Evolutionary conservation across 2,888 invertebrate species (phyloP).

Genomic region (Bombyx huttoni): DNA sequence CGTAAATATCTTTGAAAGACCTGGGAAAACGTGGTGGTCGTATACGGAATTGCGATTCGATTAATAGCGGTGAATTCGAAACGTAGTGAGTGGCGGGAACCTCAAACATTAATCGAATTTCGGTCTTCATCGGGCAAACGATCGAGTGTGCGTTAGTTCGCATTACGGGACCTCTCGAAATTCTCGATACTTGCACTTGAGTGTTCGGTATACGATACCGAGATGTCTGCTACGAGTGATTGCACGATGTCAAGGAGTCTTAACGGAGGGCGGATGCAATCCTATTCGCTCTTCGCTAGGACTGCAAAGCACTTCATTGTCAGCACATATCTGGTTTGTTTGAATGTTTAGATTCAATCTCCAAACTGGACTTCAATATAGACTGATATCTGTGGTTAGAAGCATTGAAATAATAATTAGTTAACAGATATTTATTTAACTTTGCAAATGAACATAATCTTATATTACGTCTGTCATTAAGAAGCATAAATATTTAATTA

Average conservation of each 20-base stretch:
- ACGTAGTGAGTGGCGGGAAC: constrained; percentile 37
- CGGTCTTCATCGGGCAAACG: constrained; percentile 43
- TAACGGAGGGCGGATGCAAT: constrained; percentile 26
- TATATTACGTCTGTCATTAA: too few species aligned
- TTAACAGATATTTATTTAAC: too few species aligned
- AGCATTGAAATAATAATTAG: too few species aligned
- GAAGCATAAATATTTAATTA: too few species aligned
- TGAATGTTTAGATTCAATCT: constrained; percentile 2
- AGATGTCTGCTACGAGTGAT: constrained; percentile 51
- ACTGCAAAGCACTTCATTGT: constrained; percentile 19
- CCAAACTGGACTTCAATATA: background rate
- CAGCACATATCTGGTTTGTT: constrained; percentile 13
- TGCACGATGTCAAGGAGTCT: constrained; percentile 43
- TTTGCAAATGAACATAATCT: too few species aligned
- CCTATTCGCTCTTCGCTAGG: constrained; percentile 14
- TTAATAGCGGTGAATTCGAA: constrained; percentile 44
- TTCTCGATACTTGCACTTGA: constrained; percentile 46
- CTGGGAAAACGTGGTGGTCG: constrained; percentile 15
- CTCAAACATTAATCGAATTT: constrained; percentile 64
- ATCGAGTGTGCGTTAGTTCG: constrained; percentile 58
- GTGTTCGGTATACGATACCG: constrained; percentile 50
- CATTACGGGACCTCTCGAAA: constrained; percentile 48
- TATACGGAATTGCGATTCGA: constrained; percentile 38
- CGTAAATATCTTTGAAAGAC: constrained; percentile 7
- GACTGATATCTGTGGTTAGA: too few species aligned